Evolutionary conservation across 2,113 vertebrate species (phyloP).

Genomic region (Indri indri): DNA sequence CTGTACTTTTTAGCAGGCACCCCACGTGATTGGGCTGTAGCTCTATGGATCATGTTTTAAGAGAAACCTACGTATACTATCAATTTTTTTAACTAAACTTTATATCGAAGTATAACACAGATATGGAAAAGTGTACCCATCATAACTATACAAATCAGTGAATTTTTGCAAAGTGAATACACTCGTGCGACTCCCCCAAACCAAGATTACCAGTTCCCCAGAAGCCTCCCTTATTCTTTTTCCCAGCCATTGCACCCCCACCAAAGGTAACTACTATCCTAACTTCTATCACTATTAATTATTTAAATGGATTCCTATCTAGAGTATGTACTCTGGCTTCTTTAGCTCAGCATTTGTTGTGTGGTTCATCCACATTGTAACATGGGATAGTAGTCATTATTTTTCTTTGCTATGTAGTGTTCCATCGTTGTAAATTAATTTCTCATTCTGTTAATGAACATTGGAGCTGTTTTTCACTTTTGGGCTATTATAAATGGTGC

Average conservation of each 20-base stretch:
- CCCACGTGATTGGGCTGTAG: background rate
- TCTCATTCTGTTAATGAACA: background rate
- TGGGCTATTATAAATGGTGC: background rate
- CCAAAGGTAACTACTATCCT: background rate
- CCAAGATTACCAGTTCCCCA: background rate
- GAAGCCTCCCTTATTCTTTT: background rate
- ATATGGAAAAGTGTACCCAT: background rate
- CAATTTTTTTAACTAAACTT: background rate
- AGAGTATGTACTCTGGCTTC: background rate
- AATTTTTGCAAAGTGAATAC: background rate
- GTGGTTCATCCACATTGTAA: background rate
- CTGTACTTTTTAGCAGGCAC: background rate
- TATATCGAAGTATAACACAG: background rate
- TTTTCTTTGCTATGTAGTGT: background rate
- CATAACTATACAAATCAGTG: background rate
- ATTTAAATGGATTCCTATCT: background rate
- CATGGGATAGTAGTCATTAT: background rate
- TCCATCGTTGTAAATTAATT: conserved; percentile 3
- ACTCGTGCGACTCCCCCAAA: background rate
- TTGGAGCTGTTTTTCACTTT: background rate
- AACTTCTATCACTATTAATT: background rate
- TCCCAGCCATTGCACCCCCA: background rate
- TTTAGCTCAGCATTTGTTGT: background rate
- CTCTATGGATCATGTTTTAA: background rate
- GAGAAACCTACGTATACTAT: background rate